A percentile compares a stretch with the other conserved stretches of the same genome.
Evolutionary conservation across 2,113 vertebrate genomes (phyloP).

Genomic region (Mystacornis crossleyi): DNA sequence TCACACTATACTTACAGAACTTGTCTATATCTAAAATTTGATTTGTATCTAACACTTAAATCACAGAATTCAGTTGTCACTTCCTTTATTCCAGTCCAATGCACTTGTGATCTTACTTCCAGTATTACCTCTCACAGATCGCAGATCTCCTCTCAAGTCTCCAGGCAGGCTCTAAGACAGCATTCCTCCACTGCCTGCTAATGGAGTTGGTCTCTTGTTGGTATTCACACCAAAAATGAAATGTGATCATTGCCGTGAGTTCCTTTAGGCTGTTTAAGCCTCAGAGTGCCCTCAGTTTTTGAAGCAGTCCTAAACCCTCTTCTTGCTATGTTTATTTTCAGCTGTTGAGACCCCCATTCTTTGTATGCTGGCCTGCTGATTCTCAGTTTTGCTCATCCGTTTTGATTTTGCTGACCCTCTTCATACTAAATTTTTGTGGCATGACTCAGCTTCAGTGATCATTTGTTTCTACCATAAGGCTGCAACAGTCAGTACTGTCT

Average conservation of each 20-base stretch:
- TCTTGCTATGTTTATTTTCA: not conserved
- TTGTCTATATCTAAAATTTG: not conserved
- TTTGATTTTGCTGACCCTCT: not conserved
- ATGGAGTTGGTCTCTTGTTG: not conserved
- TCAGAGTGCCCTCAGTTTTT: not conserved
- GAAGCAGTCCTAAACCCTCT: not conserved
- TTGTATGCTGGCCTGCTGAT: not conserved
- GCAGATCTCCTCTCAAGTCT: not conserved
- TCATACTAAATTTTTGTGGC: not conserved
- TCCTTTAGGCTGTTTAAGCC: not conserved
- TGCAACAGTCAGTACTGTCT: not conserved
- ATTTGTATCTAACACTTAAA: not conserved
- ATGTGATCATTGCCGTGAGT: not conserved
- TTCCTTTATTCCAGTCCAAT: not conserved
- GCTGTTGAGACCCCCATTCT: not conserved
- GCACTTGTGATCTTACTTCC: not conserved
- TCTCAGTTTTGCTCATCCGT: not conserved
- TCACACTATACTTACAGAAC: not conserved
- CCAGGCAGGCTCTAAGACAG: not conserved
- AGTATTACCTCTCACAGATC: not conserved
- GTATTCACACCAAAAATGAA: not conserved
- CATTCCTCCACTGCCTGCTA: not conserved
- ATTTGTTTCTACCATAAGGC: not conserved
- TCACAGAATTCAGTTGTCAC: not conserved
- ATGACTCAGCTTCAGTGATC: not conserved